Evolutionary conservation across 2,797 vertebrate species (phyloP).

Genomic region (Paramormyrops hopkinsi): DNA sequence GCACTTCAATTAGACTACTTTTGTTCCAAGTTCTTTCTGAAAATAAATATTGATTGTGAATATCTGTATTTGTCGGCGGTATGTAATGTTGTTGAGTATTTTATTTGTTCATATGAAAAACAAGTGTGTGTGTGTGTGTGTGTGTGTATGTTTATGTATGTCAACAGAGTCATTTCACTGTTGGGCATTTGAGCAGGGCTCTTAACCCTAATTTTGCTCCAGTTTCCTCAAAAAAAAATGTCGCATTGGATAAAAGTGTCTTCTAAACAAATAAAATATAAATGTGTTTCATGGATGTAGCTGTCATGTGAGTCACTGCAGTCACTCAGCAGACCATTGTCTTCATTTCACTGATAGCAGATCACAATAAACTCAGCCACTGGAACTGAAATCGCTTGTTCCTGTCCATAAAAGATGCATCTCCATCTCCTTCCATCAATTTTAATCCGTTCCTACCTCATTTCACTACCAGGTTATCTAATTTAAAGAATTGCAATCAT

Average conservation of each 20-base stretch:
- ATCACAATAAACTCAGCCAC: background rate
- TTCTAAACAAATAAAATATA: background rate
- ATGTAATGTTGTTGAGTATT: background rate
- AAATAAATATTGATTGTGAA: background rate
- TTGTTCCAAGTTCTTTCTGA: slow-evolving; percentile 3
- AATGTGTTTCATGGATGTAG: background rate
- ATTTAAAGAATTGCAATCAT: background rate
- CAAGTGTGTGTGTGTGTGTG: background rate
- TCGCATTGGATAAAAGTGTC: background rate
- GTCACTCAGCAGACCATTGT: background rate
- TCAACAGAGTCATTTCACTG: background rate
- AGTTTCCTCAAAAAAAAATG: background rate
- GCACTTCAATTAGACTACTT: slow-evolving; percentile 3
- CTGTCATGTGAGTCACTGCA: background rate
- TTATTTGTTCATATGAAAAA: background rate
- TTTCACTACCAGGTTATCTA: background rate
- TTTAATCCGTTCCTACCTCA: background rate
- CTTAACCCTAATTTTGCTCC: background rate
- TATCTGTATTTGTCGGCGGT: background rate
- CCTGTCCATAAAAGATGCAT: background rate
- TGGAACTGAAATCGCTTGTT: background rate
- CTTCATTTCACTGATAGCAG: background rate
- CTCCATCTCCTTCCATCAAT: background rate
- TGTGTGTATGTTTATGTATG: background rate
- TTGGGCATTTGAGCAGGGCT: background rate